phyloP scores from a whole-genome alignment of 2,113 vertebrate genomes.

The Pedionomus torquatus region DNA sequence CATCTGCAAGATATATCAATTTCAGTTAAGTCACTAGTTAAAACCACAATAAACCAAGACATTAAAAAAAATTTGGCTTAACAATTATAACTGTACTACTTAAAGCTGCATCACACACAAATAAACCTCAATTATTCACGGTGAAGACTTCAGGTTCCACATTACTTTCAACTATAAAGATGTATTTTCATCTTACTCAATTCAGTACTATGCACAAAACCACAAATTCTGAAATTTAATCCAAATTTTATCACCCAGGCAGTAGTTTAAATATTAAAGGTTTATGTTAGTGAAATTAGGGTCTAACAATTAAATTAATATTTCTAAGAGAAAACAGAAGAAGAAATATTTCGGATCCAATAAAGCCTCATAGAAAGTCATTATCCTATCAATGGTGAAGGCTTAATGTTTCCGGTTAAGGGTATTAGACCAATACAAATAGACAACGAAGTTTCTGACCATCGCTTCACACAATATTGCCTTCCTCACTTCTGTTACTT shows the following conservation, averaged over 20 bases:
- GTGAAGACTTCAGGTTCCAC: not conserved
- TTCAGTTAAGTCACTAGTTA: not conserved
- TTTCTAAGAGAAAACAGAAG: not conserved
- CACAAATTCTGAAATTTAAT: not conserved
- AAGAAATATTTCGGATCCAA: not conserved
- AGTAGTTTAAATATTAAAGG: not conserved
- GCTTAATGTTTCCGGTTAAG: not conserved
- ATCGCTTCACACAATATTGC: rapidly evolving
- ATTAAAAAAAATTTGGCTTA: not conserved
- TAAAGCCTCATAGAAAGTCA: not conserved
- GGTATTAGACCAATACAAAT: not conserved
- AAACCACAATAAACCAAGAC: not conserved
- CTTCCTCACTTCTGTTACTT: not conserved
- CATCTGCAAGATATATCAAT: not conserved
- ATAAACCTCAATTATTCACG: not conserved
- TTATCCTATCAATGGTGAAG: not conserved
- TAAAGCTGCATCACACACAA: not conserved
- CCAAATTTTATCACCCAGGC: not conserved
- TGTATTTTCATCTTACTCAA: not conserved
- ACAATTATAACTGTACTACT: not conserved
- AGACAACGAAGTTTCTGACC: not conserved
- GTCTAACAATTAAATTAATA: not conserved
- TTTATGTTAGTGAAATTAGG: not conserved
- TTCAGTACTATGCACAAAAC: not conserved
- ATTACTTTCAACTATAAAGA: not conserved